Base-by-base conservation (phyloP, 1,140 invertebrate genomes). In the Dendrolimus kikuchii region DNA sequence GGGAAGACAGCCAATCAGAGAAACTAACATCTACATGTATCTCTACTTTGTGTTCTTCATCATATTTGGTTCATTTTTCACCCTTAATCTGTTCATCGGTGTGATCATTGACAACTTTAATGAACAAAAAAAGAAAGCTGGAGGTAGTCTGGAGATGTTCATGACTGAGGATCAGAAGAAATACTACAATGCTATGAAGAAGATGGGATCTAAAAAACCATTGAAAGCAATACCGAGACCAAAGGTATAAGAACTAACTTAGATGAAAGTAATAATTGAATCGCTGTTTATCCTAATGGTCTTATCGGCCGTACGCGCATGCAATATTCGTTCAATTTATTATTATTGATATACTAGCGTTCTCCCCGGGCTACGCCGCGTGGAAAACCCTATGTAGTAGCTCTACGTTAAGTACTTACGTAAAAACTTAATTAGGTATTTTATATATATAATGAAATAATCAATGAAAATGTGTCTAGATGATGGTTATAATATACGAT, bases 141-240 rank as follows among this genome's bases (percentile, higher is more conserved):
- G 98, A 76, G 98, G 97, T 65, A 99, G 97, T 62, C 90, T 99
- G 47, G 98, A 99, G 88, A 98, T 99, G 96, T 99, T 99, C 90
- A 99, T 99, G 98, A 99, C 98, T 64, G 98, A 99, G 87, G 97
- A 99, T 89, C 98, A 99, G 89, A 99, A 99, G 91, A 99, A 99
- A 89, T 99, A 99, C 88, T 99, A 99, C 90, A 98, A 98, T 88
- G 98, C 98, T 52, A 99, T 99, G 98, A 99, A 99, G 88, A 98
- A 99, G 89, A 99, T 99, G 96, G 96, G 96, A 64, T 97, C 95
- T 41, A 99, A 99, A 86, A 97, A 98, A 88, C 98, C 98, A 43
- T 90, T 98, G 76, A 99, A 99, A 91, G 97, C 98, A 58, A 98
- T 98, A 84, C 97, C 98, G 64, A 93, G 96, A 86, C 98, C 98